Conservation (phyloP, 2,797 vertebrate genomes). For the Acrossocheilus fasciatus region DNA sequence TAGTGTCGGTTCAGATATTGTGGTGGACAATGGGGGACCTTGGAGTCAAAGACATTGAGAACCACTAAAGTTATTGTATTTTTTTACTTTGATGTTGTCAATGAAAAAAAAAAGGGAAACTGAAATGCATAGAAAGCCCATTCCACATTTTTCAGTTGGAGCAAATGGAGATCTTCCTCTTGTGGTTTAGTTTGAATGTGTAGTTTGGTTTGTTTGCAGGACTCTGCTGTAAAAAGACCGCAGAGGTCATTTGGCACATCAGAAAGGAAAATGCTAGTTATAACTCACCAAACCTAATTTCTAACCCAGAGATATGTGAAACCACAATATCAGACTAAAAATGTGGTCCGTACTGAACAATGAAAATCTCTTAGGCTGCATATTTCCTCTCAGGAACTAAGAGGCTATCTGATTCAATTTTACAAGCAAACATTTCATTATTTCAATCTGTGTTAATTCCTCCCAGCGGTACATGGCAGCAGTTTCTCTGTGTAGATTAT, state of each 20-base stretch:
- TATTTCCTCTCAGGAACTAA: not conserved
- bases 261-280: not conserved
- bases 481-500: not conserved
- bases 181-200: slow-evolving; percentile 1
- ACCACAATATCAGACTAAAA: not conserved
- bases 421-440: slow-evolving; percentile 1
- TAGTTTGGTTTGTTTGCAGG: slow-evolving; percentile 28
- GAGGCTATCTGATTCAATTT: not conserved
- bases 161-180: not conserved
- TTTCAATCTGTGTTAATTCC: slow-evolving; percentile 12
- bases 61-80: not conserved
- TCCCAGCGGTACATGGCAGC: not conserved
- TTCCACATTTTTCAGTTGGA: not conserved
- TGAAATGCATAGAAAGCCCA: not conserved
- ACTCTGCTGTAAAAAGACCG: not conserved
- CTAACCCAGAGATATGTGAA: not conserved
- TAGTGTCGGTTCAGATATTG: too few relatives aligned
- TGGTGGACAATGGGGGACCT: too few relatives aligned
- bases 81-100: not conserved
- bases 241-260: slow-evolving; percentile 9
- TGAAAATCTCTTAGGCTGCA: not conserved
- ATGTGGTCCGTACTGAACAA: not conserved
- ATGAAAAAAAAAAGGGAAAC: not conserved
- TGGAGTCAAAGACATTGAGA: too few relatives aligned
- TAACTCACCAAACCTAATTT: not conserved